Base-by-base conservation (phyloP, 1,140 invertebrate genomes). In the Drosophila simulans region DNA sequence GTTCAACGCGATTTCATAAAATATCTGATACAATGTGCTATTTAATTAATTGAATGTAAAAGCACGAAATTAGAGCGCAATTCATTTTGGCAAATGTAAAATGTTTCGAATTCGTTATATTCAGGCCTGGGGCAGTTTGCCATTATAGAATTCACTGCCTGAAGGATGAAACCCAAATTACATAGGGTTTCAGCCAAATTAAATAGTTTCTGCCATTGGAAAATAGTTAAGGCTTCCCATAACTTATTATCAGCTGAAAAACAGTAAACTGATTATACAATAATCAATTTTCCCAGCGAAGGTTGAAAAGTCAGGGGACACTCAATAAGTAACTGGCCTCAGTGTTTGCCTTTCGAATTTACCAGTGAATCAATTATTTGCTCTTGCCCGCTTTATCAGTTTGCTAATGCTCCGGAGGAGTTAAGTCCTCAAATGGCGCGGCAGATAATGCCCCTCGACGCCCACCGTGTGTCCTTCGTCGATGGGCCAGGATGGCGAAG, bases 281-380 rank as follows among this genome's bases (percentile, higher is more conserved):
- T 31, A 15, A 31, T 31, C 25, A 31, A 5, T 49, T 49, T 4
- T 27, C 10, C n/a, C n/a, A n/a, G 45, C 2, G 31, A n/a, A 13
- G 12, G 17, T 1, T 2, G 42, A 40, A 22, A 49, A 11, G 46
- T 20, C 25, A 31, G 8, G 5, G 10, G 22, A 66, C 31, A 42
- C 34, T 11, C 56, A 22, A 37, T 73, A 43, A 63, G 52, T 57
- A 35, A 5, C 45, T 34, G 22, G 39, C 49, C 27, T 48, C 45
- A 45, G 31, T 77, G 73, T 69, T 77, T 77, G 46, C 73, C 43
- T 45, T 60, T 59, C 37, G 42, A 43, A 55, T 51, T 70, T 55
- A 55, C 45, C 64, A 57, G 12, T 25, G 68, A 43, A 71, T 77
- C 63, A 77, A 70, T 77, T 78, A 77, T 77, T 77, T 77, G 74